These are phyloP conservation scores for Diuraphis noxia DNA, from an alignment of 1,140 invertebrate species.

Conservation along the genomic window DNA sequence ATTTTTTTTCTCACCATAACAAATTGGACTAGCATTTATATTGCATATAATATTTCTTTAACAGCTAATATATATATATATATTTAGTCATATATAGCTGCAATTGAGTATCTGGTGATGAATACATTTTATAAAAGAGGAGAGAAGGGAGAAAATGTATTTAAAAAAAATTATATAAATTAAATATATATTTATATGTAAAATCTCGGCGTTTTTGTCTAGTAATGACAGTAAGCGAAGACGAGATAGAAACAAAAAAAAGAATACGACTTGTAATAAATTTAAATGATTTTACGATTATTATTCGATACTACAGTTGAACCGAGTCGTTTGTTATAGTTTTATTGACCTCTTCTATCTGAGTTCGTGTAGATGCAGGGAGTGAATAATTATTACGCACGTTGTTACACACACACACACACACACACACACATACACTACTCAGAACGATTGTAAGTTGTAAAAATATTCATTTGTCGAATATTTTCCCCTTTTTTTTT, in stretches of 20 bases:
- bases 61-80: slow-evolving; percentile 18
- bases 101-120: slow-evolving; percentile 45
- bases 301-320: neutral
- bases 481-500: neutral
- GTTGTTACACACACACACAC: neutral
- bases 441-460: neutral
- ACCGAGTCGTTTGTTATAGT: slow-evolving; percentile 7
- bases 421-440: neutral
- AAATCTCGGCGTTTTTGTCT: neutral
- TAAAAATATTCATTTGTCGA: neutral
- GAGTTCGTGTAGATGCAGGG: neutral
- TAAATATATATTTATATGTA: neutral
- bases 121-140: slow-evolving; percentile 6
- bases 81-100: slow-evolving; percentile 6
- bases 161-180: neutral
- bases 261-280: neutral
- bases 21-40: slow-evolving; percentile 53
- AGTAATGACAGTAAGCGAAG: neutral
- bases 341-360: slow-evolving; percentile 15
- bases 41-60: slow-evolving; percentile 47
- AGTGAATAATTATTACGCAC: neutral
- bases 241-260: neutral
- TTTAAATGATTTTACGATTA: neutral
- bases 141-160: neutral
- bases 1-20: slow-evolving; percentile 49